phyloP scores from a whole-genome alignment of 2,797 vertebrate genomes.

The Natrix natrix region DNA sequence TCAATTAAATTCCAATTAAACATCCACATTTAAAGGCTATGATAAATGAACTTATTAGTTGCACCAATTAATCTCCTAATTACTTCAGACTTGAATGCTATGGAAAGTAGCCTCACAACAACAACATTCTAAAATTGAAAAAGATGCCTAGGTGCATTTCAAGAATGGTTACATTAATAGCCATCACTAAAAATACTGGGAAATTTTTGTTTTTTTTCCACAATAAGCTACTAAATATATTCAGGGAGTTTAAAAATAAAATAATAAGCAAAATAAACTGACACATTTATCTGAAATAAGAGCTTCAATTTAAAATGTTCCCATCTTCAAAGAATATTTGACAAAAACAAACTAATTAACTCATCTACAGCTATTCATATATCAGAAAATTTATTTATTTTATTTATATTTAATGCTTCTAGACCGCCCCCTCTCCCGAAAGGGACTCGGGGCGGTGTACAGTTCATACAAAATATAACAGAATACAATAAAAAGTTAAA shows the following conservation, averaged over 20 bases:
- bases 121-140: background rate
- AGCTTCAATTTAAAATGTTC: background rate
- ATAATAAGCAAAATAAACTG: background rate
- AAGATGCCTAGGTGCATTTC: background rate
- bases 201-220: background rate
- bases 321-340: background rate
- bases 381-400: no score
- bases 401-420: no score
- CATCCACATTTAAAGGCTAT: slow-evolving; percentile 12
- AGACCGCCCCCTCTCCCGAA: no score
- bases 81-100: slow-evolving; percentile 12
- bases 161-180: background rate
- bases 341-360: background rate
- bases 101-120: background rate
- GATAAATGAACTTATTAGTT: slow-evolving; percentile 22
- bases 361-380: background rate
- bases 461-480: no score
- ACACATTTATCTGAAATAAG: background rate
- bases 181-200: background rate
- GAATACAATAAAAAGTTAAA: no score
- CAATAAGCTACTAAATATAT: background rate
- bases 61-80: slow-evolving; percentile 22
- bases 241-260: background rate
- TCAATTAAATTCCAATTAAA: slow-evolving; percentile 36
- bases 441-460: no score